Percentiles rank a stretch among this genome's conserved stretches.
Conservation (phyloP, 1,140 invertebrate genomes). For the Danaus plexippus region DNA sequence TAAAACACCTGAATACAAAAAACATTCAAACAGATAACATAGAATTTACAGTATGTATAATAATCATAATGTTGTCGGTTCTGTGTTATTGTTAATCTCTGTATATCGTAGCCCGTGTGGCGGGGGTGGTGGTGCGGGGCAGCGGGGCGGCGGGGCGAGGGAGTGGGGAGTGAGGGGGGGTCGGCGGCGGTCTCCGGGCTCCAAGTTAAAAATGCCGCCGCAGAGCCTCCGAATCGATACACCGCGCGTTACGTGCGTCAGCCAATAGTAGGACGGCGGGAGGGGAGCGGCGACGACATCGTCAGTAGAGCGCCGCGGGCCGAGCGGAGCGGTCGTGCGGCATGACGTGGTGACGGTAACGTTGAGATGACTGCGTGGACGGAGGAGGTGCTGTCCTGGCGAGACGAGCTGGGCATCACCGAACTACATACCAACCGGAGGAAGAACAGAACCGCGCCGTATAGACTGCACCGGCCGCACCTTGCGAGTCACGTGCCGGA, state of each 20-base stretch:
- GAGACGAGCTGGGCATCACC: conserved; percentile 60
- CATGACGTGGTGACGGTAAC: conserved; percentile 62
- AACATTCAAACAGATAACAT: too few relatives aligned
- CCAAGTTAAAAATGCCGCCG: conserved; percentile 85
- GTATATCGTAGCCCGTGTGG: conserved; percentile 29
- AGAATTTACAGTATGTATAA: too few relatives aligned
- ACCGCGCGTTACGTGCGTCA: conserved; percentile 76
- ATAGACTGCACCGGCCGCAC: conserved; percentile 73
- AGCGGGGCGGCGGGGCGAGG: conserved; percentile 43
- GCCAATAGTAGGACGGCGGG: conserved; percentile 54
- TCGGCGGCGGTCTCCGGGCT: conserved; percentile 58
- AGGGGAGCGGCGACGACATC: conserved; percentile 32
- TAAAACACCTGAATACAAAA: too few relatives aligned
- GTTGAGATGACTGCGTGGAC: conserved; percentile 62
- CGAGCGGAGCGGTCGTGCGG: conserved; percentile 57
- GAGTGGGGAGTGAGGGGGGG: conserved; percentile 51
- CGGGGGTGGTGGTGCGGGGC: conserved; percentile 43
- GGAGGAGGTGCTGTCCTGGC: conserved; percentile 59
- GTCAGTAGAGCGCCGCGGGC: conserved; percentile 53
- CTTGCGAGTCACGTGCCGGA: conserved; percentile 54
- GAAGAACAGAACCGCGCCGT: conserved; percentile 69
- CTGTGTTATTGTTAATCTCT: background rate
- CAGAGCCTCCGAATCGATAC: conserved; percentile 82
- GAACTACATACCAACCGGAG: conserved; percentile 55
- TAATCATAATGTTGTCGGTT: conserved; percentile 15